Base-by-base conservation (phyloP, 2,888 invertebrate genomes). In the Carcina quercana region DNA sequence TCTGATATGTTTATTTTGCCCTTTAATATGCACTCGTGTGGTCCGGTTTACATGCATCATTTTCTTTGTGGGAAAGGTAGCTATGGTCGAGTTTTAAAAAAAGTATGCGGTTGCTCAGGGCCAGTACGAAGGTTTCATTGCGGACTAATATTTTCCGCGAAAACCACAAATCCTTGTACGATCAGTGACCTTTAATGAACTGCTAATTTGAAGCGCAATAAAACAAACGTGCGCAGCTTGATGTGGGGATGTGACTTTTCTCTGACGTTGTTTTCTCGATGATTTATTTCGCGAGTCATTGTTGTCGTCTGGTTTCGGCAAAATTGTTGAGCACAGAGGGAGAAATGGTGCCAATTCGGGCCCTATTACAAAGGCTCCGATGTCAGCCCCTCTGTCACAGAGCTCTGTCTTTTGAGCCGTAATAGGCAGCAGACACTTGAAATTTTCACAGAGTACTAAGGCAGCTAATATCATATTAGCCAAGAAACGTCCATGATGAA, bases 21-120 rank as follows among this genome's bases (percentile, higher is more conserved):
- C 46, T 45, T 50, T 50, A 42, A 45, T 49, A 36, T 38, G 42
- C 38, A 35, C 43, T 40, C 35, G 38, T 45, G 43, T 45, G 42
- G 46, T 41, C 41, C 37, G 42, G 43, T 45, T 48, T 40, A 54
- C 52, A 61, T 60, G 55, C 53, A 53, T 61, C 59, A 59, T 37
- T 63, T 61, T 61, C 54, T 61, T 61, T 61, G 59, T 59, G 42
- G 53, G 34, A 43, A 56, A 53, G 52, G 45, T 57, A 48, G 47
- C 59, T 67, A 63, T 66, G 61, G 60, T 63, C 56, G 55, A 59
- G 56, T 49, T 53, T n/a, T n/a, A n/a, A n/a, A n/a, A 56, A 60
- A 53, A 12, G n/a, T 24, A 10, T 49, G 57, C 44, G 54, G 60
- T 49, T 37, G 33, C 12, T 34, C 67, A 69, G 50, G 69, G 67